Evolutionary conservation across 2,797 vertebrate genomes (phyloP).

Genomic region (Crocidura indochinensis): DNA sequence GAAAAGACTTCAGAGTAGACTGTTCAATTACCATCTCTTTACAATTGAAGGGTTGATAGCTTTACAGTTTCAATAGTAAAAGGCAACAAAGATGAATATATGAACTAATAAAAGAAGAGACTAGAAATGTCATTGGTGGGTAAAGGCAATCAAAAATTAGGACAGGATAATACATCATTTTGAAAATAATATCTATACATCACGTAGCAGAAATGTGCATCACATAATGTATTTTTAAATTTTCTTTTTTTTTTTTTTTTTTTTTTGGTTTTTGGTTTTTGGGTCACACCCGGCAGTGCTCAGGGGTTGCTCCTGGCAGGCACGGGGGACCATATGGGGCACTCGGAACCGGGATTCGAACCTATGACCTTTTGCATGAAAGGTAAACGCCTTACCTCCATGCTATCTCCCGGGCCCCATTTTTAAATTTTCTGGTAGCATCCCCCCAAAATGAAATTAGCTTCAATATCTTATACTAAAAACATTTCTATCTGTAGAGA

Average conservation of each 20-base stretch:
- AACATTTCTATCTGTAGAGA: not conserved
- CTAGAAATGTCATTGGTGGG: not conserved
- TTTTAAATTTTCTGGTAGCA: constrained; percentile 25
- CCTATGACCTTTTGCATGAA: no score
- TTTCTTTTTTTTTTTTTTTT: no score
- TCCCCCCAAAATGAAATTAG: not conserved
- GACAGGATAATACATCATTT: not conserved
- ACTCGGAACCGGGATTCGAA: no score
- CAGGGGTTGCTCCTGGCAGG: no score
- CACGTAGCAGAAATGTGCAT: constrained; percentile 7
- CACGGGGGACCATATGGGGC: no score
- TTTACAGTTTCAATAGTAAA: constrained; percentile 50
- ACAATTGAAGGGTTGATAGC: not conserved
- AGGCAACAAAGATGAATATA: constrained; percentile 27
- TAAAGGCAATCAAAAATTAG: constrained; percentile 19
- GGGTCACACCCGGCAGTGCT: no score
- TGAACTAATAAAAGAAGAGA: constrained; percentile 4
- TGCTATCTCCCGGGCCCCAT: no score
- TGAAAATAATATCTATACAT: not conserved
- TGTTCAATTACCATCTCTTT: not conserved
- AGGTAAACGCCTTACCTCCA: no score
- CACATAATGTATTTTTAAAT: not conserved
- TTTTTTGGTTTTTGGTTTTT: no score
- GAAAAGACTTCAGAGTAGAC: not conserved
- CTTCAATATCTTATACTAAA: not conserved